phyloP scores from a whole-genome alignment of 1,140 invertebrate species.

The Himalopsyche phryganea region DNA sequence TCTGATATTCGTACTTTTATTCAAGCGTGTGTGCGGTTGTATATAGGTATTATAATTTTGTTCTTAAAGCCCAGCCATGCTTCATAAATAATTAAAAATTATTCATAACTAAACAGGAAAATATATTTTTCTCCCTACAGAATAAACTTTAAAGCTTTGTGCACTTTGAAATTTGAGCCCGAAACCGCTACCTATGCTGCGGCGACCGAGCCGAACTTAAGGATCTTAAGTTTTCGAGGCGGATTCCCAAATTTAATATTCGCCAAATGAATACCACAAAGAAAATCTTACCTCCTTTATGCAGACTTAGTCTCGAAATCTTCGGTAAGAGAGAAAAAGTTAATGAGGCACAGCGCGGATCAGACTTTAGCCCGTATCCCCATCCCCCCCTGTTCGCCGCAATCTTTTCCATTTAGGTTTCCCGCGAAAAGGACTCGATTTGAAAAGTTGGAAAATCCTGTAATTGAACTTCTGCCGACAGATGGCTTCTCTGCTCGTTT shows the following conservation, averaged over 20 bases:
- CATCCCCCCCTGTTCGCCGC: background rate
- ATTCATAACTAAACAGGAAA: no score
- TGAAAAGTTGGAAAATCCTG: slow-evolving; percentile 31
- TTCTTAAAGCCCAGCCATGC: no score
- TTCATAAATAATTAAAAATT: no score
- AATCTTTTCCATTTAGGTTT: background rate
- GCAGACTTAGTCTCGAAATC: no score
- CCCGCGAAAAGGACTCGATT: slow-evolving; percentile 20
- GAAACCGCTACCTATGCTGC: background rate
- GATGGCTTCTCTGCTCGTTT: slow-evolving; percentile 28
- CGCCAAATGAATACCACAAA: background rate
- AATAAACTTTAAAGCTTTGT: no score
- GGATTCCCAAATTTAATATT: slow-evolving; percentile 5
- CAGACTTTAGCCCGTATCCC: background rate
- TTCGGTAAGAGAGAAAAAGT: background rate
- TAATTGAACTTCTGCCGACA: slow-evolving; percentile 31
- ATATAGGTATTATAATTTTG: no score
- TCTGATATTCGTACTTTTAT: no score
- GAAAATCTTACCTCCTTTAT: background rate
- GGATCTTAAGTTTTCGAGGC: background rate
- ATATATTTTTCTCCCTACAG: no score
- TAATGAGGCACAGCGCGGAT: slow-evolving; percentile 6
- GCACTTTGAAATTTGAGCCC: no score
- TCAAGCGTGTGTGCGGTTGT: no score
- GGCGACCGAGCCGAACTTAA: background rate